Base-by-base conservation (phyloP, 2,888 invertebrate genomes). In the Nemapogon koenigi region DNA sequence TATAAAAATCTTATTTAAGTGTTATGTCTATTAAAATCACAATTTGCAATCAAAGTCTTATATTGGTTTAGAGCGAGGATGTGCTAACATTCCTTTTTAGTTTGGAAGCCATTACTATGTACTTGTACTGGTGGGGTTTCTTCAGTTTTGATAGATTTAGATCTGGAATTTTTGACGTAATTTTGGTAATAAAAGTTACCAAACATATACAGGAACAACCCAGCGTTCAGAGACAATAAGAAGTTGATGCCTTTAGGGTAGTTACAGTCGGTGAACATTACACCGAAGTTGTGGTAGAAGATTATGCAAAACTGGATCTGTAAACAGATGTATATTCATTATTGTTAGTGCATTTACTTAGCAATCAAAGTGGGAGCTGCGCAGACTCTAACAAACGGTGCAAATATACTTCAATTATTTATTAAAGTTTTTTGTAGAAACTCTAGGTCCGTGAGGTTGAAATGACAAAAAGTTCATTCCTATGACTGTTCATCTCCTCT, bases 231-330 rank as follows among this genome's bases (percentile, higher is more conserved):
- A 1, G 82, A 67, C 13, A 91, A 79, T 33, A 91, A 71, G 45
- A 83, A 82, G 32, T 86, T 84, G 48, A 91, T 81, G 10, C 78
- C 60, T 52, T 87, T 89, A 1, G 91, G 89, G 50, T 87, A 86
- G 55, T 85, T 83, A 63, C 89, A 89, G 46, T 84, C 86, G 44
- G 83, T 78, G 52, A 88, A 83, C 75, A 85, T 82, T 4, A 88
- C 81, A 48, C 73, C 73, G 37, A 83, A 60, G 50, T 87, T 85
- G 60, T 91, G 91, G 39, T 85, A 78, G 56, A 90, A 83, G 55
- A 91, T 86, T 29, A 91, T 85, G 52, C 83, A 69, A 63, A 91
- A 91, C 64, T 91, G 91, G 38, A 86, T 72, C 88, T 88, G 69
- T 27, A 59, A 58, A 45, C 15, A 44, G 44, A 50, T 38, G 43